Evolutionary conservation across 2,113 vertebrate genomes (phyloP).

Genomic region (Myiozetetes cayanensis): DNA sequence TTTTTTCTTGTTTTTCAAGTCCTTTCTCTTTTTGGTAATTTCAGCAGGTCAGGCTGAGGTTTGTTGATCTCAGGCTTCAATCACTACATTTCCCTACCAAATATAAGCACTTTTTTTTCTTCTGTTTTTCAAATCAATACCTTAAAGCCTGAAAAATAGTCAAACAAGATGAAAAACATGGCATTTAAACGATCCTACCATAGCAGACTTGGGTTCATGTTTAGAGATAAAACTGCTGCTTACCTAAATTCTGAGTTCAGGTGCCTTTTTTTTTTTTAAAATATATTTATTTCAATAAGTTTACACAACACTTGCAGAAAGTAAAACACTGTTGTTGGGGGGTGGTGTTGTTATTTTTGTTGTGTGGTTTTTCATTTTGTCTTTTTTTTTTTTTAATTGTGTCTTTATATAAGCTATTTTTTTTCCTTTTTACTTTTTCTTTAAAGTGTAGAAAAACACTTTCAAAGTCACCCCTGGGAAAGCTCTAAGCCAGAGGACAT

Average conservation of each 20-base stretch:
- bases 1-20: neutral
- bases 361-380: neutral
- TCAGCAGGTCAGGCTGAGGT: neutral
- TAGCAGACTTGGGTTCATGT: neutral
- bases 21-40: neutral
- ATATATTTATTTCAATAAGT: neutral
- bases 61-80: neutral
- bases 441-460: neutral
- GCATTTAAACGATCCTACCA: neutral
- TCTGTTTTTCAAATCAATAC: neutral
- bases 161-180: neutral
- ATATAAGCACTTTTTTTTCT: neutral
- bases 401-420: neutral
- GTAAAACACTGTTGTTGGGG: neutral
- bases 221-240: neutral
- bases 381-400: neutral
- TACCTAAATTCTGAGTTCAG: neutral
- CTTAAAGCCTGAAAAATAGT: neutral
- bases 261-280: neutral
- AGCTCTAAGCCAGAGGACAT: constrained; percentile 4
- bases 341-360: neutral
- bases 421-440: neutral
- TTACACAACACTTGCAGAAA: neutral
- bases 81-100: neutral
- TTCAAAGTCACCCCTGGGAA: constrained; percentile 18